Evolutionary conservation across 2,888 invertebrate species (phyloP).

Genomic region (Aethes cnicana): DNA sequence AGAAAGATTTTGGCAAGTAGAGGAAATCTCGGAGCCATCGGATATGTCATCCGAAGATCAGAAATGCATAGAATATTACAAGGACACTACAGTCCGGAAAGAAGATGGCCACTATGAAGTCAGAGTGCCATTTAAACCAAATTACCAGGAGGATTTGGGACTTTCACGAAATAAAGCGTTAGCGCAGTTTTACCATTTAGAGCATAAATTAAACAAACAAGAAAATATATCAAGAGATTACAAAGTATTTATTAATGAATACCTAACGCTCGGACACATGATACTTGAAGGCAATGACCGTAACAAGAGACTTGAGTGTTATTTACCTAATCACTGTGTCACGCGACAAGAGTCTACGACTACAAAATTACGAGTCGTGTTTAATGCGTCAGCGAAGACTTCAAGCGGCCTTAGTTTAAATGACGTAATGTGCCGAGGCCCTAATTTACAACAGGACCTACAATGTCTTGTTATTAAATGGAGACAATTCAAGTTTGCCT

Average conservation of each 20-base stretch:
- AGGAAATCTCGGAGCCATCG: not conserved
- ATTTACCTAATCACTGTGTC: slow-evolving; percentile 3
- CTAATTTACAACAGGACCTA: slow-evolving; percentile 32
- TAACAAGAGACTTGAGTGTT: not conserved
- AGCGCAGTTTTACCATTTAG: slow-evolving; percentile 35
- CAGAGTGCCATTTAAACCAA: slow-evolving; percentile 27
- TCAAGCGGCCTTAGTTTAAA: slow-evolving; percentile 33
- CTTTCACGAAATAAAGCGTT: slow-evolving; percentile 32
- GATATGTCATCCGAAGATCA: not conserved
- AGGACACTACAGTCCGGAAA: not conserved
- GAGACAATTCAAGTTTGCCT: slow-evolving; percentile 26
- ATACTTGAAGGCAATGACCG: not conserved
- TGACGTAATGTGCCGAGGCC: slow-evolving; percentile 31
- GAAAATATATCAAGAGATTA: slow-evolving; percentile 24
- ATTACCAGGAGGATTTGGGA: slow-evolving; percentile 30
- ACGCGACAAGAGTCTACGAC: slow-evolving; percentile 20
- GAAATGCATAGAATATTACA: not conserved
- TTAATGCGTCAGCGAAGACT: slow-evolving; percentile 30
- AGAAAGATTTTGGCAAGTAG: not conserved
- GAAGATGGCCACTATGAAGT: not conserved
- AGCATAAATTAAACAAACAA: slow-evolving; percentile 27
- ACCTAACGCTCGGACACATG: slow-evolving; percentile 30
- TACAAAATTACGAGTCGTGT: slow-evolving; percentile 18
- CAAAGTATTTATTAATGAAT: slow-evolving; percentile 33
- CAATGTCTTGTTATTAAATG: slow-evolving; percentile 26